These are phyloP conservation scores for Xiphophorus maculatus DNA, from an alignment of 2,113 vertebrate species.

Conservation along the genomic window DNA sequence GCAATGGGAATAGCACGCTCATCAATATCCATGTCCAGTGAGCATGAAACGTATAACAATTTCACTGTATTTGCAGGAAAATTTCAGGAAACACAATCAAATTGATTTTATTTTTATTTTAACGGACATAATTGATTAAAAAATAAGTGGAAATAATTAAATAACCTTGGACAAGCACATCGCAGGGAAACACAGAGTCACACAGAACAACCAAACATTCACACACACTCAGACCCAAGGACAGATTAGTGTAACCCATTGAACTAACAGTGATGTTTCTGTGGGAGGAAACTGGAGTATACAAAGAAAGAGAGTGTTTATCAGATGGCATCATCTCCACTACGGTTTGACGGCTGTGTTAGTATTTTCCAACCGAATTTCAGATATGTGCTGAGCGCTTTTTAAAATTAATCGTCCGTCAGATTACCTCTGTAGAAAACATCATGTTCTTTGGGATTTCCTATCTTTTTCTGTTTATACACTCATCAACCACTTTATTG, in stretches of 20 bases:
- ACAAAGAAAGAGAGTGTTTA: too few relatives aligned
- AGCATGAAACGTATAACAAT: not conserved
- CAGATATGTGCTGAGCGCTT: not conserved
- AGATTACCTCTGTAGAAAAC: not conserved
- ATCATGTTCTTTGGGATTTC: too few relatives aligned
- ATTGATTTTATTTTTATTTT: not conserved
- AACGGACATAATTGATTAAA: too few relatives aligned
- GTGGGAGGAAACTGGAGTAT: too few relatives aligned
- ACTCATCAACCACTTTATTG: not conserved
- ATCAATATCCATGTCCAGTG: not conserved
- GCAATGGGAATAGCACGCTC: constrained; percentile 8
- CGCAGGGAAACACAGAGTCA: too few relatives aligned
- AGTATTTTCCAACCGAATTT: not conserved
- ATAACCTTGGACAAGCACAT: too few relatives aligned
- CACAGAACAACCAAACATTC: too few relatives aligned
- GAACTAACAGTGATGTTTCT: too few relatives aligned
- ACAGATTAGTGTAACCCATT: too few relatives aligned
- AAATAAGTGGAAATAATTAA: too few relatives aligned
- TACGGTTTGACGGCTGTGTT: not conserved
- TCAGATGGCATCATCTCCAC: too few relatives aligned
- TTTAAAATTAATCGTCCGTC: not conserved
- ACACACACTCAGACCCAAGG: too few relatives aligned
- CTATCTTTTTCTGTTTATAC: not conserved
- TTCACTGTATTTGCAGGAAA: not conserved
- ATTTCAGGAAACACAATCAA: not conserved